These are phyloP conservation scores for Chondrosia reniformis DNA, from an alignment of 37 sponge, comb jelly and placozoan genomes.

Conservation along the genomic window DNA sequence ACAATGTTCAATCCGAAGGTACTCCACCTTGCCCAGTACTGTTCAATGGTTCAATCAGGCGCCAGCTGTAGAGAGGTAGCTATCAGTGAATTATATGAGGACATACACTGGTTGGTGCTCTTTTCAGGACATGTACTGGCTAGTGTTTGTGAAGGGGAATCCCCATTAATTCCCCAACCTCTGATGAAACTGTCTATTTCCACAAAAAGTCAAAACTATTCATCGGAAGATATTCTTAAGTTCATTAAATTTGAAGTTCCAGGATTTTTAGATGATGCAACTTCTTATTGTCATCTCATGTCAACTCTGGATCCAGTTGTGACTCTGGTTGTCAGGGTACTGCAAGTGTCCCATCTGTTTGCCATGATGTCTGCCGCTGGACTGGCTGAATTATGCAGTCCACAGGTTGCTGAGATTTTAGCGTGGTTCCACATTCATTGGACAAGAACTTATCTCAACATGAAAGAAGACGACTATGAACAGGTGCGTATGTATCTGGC, in stretches of 20 bases:
- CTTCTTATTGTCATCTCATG: not conserved
- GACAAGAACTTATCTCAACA: conserved; percentile 41
- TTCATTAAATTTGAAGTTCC: not conserved
- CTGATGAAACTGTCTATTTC: conserved; percentile 33
- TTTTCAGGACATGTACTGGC: conserved; percentile 53
- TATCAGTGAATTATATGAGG: conserved; percentile 56
- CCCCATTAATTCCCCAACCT: conserved; percentile 29
- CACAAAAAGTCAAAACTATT: not conserved
- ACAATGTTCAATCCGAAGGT: not conserved
- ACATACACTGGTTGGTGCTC: conserved; percentile 70
- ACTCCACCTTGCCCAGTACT: not conserved
- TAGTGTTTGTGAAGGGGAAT: conserved; percentile 27
- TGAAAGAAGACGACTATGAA: conserved; percentile 46
- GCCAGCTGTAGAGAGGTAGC: not conserved
- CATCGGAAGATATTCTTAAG: not conserved
- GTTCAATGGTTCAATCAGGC: not conserved
- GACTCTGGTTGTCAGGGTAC: conserved; percentile 39
- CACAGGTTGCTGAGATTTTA: conserved; percentile 53
- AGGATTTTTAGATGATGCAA: no score
- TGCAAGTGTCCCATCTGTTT: conserved; percentile 52
- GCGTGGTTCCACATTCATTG: conserved; percentile 53
- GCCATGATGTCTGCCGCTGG: conserved; percentile 25
- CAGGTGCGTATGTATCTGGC: conserved; percentile 31
- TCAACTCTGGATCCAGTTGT: conserved; percentile 41
- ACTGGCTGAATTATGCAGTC: conserved; percentile 48